Evolutionary conservation across 2,797 vertebrate species (phyloP), one percentile per base, ranked within the genome.

Genomic region (Chrosomus eos): DNA sequence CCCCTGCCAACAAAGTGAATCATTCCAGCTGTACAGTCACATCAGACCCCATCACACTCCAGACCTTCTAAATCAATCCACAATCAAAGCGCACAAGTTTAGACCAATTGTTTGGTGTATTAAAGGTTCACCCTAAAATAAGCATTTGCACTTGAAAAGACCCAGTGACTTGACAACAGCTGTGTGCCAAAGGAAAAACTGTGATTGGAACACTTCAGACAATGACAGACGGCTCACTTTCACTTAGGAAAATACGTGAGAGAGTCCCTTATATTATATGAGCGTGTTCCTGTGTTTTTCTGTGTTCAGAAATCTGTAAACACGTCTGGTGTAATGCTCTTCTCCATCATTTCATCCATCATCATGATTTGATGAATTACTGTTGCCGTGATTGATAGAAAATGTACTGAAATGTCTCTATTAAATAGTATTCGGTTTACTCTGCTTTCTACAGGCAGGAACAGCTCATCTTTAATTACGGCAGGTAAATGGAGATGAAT

Each of bases 111-210:
- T 90, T 93, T 91, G 90, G 92, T 94, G 91, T 91, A 93, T 95
- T 93, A 94, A 91, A 93, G 91, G 92, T 92, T 91, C 88, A 88
- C 90, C 92, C 93, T 91, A 94, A 87, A 87, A 81, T 86, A 48
- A 64, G 91, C 91, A 94, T 95, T 95, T 94, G 90, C 92, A 93
- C 93, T 94, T 94, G 92, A 95, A 95, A 95, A 93, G 88, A 48
- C 73, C 70, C 71, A 88, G 89, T 94, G 84, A 94, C 87, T n/a
- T n/a, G n/a, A n/a, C n/a, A n/a, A n/a, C n/a, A n/a, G n/a, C n/a
- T n/a, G n/a, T n/a, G n/a, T n/a, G n/a, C n/a, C n/a, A n/a, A n/a
- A n/a, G 76, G 76, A 31, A 78, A 75, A 75, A 64, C 48, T 43
- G 45, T 19, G 33, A 38, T 68, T 43, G 45, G 53, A 82, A 73